Conservation (phyloP, 2,113 vertebrate species). For the Pseudorectes ferrugineus region DNA sequence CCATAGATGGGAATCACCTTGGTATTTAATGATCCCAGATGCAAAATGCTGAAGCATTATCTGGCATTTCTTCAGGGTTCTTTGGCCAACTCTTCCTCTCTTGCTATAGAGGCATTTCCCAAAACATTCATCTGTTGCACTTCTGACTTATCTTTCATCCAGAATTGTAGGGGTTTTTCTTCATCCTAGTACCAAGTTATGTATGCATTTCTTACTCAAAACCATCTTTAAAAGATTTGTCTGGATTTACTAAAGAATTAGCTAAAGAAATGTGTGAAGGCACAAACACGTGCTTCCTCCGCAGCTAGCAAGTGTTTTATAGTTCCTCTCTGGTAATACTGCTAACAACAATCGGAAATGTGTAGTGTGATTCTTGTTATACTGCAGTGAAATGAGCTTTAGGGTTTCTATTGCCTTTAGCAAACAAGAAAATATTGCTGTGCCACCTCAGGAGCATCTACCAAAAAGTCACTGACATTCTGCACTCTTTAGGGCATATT, state of each 20-base stretch:
- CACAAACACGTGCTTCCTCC: neutral
- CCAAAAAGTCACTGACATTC: neutral
- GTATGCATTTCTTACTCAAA: neutral
- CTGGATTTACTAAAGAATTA: neutral
- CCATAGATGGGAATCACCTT: conserved; percentile 61
- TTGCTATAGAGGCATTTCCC: neutral
- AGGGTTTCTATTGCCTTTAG: neutral
- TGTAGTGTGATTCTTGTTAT: neutral
- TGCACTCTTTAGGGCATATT: neutral
- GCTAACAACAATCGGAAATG: neutral
- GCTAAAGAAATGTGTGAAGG: neutral
- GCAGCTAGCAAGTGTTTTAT: neutral
- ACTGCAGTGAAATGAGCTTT: neutral
- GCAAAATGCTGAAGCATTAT: conserved; percentile 32
- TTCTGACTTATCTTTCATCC: neutral
- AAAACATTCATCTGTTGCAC: neutral
- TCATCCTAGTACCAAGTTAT: neutral
- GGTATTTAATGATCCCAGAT: conserved; percentile 64
- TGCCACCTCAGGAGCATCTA: neutral
- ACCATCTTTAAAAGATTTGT: neutral
- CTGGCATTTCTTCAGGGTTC: conserved; percentile 2
- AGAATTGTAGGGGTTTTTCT: neutral
- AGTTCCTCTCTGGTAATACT: neutral
- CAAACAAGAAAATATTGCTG: neutral
- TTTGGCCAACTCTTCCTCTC: conserved; percentile 13